Evolutionary conservation across 1,140 invertebrate species (phyloP), one percentile per base, ranked within the genome.

Genomic region (Holotrichia oblita): DNA sequence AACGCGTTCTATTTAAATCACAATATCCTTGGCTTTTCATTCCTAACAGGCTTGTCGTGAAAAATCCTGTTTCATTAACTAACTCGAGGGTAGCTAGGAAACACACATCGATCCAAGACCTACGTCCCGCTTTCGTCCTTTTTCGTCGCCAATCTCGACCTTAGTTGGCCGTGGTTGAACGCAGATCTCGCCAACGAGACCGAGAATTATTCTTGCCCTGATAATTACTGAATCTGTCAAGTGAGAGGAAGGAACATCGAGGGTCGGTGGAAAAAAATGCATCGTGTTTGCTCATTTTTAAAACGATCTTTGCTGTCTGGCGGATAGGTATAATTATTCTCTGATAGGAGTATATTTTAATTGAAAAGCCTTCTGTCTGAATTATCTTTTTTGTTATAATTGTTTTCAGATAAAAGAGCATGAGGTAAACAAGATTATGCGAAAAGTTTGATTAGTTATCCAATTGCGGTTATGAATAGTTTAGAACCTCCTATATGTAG

Each of bases 41-140:
- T 78, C 69, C 22, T 78, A 73, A 73, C 77, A 73, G 77, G 77
- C 64, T 78, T 83, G 82, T 84, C 83, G 81, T 82, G 83, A 84
- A 84, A 85, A 85, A 84, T 84, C 84, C 81, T 81, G 81, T 85
- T 85, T 85, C 84, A 85, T 85, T 85, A 85, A 85, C 82, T 85
- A 83, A 82, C 84, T 84, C 83, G 81, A 82, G 84, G 84, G 83
- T 84, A 82, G 82, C 82, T 80, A 83, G 80, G 82, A 79, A 76
- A 75, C 80, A 78, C 42, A 64, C 69, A 78, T 78, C 77, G 77
- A 78, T 78, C 69, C 72, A 73, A 73, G 72, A 73, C 72, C 72
- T 73, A 73, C 72, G 61, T 64, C 24, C 24, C 22, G 22, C 61
- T 14, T 12, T 64, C 61, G 61, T 27, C 61, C 20, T 64, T 64